Evolutionary conservation across 2,113 vertebrate genomes (phyloP), one percentile per base, ranked within the genome.

Genomic region (Anser cygnoides): DNA sequence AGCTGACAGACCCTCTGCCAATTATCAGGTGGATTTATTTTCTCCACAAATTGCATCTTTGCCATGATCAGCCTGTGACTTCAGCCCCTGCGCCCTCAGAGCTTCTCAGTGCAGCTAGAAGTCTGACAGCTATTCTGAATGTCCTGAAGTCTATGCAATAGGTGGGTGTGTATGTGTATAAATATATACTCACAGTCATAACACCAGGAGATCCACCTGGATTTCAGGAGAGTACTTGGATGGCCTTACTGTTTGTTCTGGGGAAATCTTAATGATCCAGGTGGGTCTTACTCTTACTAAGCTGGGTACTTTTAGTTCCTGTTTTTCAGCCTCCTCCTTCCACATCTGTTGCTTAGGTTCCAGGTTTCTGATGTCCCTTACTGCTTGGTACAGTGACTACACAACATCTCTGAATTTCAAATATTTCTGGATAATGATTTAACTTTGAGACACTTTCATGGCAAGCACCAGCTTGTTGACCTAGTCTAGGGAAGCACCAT

Each of bases 81-180:
- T 31, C 41, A 59, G 41, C 31, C 11, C 1, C 37, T 37, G 14
- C 55, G 52, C 23, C 22, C 15, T 44, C 31, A 35, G 37, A 81
- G 37, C 2, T 83, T 17, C 54, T 74, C 49, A 9, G 20, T 43
- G n/a, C 21, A 76, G 5, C 39, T 58, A 13, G 25, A 88, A 71
- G 28, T 12, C 3, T 0, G 0, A 29, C 33, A 57, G 23, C 20
- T 65, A 44, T 41, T 72, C 23, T 37, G 25, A 13, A 10, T 4
- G 9, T 46, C 44, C 62, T 44, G 43, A 87, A 70, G 71, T 16
- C 65, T 55, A 0, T n/a, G 18, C 39, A 9, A 19, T 23, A 14
- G 46, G 37, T 71, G 59, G 22, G 26, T 23, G 20, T 41, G 46
- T 62, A 5, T 4, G 7, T n/a, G 4, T 2, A 2, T 71, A 39